Conservation (phyloP, 2,113 vertebrate species). For the Sinocyclocheilus anshuiensis region DNA sequence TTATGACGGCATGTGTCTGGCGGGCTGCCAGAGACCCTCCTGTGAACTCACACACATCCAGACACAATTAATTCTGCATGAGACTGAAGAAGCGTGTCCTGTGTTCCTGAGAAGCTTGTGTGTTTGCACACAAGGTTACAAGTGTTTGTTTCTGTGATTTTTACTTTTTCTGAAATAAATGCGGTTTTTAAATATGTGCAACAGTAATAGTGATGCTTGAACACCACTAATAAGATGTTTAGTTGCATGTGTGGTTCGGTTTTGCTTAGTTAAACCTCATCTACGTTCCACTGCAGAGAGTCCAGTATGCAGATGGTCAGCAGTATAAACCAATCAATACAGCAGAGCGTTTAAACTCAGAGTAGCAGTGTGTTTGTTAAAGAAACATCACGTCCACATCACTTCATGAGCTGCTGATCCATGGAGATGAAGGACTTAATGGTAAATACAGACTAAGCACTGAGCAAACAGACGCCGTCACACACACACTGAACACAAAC, state of each 20-base stretch:
- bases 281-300: neutral
- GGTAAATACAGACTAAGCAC: neutral
- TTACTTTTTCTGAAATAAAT: neutral
- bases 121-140: neutral
- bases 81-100: constrained; percentile 38
- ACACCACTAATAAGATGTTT: neutral
- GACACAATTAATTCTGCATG: constrained; percentile 56
- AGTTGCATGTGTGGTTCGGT: neutral
- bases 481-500: neutral
- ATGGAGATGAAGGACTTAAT: neutral
- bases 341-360: neutral
- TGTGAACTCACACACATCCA: constrained; percentile 51
- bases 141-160: neutral
- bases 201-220: neutral
- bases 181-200: neutral
- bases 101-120: neutral
- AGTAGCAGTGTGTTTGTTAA: constrained; percentile 16
- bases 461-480: neutral
- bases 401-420: constrained; percentile 13
- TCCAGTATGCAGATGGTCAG: constrained; percentile 7
- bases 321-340: constrained; percentile 36
- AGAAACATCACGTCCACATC: constrained; percentile 25
- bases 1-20: neutral
- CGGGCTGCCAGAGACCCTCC: constrained; percentile 35
- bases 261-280: neutral